Evolutionary conservation across 2,113 vertebrate genomes (phyloP), one percentile per base, ranked within the genome.

Genomic region (Alces alces): DNA sequence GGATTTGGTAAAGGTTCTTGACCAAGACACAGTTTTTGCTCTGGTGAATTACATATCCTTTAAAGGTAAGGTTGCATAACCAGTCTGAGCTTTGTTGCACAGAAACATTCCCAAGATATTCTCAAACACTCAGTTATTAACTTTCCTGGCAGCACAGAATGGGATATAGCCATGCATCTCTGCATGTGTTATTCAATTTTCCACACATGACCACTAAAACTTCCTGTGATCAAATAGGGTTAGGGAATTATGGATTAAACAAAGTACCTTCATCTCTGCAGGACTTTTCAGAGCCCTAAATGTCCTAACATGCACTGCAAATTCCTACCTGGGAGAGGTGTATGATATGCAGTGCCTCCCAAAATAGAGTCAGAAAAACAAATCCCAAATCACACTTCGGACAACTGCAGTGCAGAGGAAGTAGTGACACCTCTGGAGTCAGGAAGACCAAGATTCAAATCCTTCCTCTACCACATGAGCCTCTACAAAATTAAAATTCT

Each of bases 21-120:
- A 99, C 45, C 19, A 97, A 89, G 47, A 96, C 12, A 98, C 92
- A 47, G 96, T 98, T 84, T 98, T 99, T 96, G 98, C 99, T 97
- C 98, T 99, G 96, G 97, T 99, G 79, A 99, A 99, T 89, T 98
- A 98, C 33, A 98, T 99, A 89, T 99, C 98, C 97, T 99, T 98
- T 89, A 98, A 97, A 99, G 99, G 98, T 99, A 54, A 97, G 98
- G 47, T 25, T 11, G 7, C 6, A 17, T 36, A 8, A 12, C 14
- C 39, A 21, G 43, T 21, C 54, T 55, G 7, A 78, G 33, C n/a
- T 76, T 50, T 30, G 50, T 11, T 9, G 28, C 58, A 50, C 52
- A 47, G 78, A 88, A 55, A 91, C 30, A 14, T 17, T 17, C 30
- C 45, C 16, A 21, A 70, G 14, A 7, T 11, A 21, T 3, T 78